Percentiles rank a stretch among this genome's conserved stretches.
phyloP scores from a whole-genome alignment of 2,888 invertebrate genomes.

The Drosophila meridiana region DNA sequence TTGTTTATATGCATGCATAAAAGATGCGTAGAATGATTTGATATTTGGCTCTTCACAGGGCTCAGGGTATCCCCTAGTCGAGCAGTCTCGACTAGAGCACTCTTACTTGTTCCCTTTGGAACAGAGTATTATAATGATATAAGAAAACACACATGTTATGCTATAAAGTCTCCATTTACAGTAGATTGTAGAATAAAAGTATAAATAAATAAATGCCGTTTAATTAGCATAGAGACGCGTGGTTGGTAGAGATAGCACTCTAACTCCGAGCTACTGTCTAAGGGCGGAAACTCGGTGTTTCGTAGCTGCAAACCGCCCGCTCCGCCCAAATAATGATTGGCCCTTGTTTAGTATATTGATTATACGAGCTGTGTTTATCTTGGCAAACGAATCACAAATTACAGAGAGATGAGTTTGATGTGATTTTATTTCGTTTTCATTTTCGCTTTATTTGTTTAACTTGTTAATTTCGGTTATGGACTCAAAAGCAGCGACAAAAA shows the following conservation, averaged over 20 bases:
- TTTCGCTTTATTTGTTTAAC: slow-evolving; percentile 63
- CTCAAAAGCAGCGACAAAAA: slow-evolving; percentile 49
- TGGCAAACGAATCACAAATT: slow-evolving; percentile 42
- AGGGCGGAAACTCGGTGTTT: slow-evolving; percentile 1
- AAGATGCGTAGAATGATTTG: too few species aligned
- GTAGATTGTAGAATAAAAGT: neutral
- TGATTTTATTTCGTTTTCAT: slow-evolving; percentile 47
- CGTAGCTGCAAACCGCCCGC: neutral
- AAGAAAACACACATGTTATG: neutral
- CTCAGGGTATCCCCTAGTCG: too few species aligned
- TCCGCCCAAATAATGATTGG: neutral
- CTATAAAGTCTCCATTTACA: neutral
- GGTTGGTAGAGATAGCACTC: neutral
- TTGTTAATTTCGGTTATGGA: slow-evolving; percentile 71
- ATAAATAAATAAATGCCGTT: slow-evolving; percentile 1
- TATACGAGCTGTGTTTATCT: slow-evolving; percentile 35
- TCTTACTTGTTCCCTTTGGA: too few species aligned
- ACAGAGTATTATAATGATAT: too few species aligned
- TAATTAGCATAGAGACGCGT: neutral
- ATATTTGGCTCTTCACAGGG: too few species aligned
- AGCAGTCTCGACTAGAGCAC: too few species aligned
- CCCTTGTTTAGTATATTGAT: slow-evolving; percentile 41
- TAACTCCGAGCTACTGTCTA: neutral
- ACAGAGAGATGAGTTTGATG: slow-evolving; percentile 42
- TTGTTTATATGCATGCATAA: too few species aligned